These are phyloP conservation scores for Halocynthia roretzi DNA, from an alignment of 23 tunicate genomes.

Conservation along the genomic window DNA sequence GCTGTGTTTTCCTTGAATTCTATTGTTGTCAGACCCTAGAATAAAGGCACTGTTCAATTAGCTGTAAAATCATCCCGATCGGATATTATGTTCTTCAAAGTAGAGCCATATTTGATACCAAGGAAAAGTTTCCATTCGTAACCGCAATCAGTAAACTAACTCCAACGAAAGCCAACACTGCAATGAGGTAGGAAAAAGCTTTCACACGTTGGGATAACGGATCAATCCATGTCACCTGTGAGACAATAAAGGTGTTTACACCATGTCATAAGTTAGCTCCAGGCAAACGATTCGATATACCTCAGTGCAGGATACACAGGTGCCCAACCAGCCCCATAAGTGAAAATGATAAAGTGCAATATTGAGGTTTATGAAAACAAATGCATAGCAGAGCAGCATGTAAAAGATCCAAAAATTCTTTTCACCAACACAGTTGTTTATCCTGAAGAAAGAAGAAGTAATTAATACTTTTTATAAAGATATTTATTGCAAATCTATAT, in stretches of 20 bases:
- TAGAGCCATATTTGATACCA: background rate
- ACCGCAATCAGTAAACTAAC: background rate
- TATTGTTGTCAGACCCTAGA: constrained; percentile 19
- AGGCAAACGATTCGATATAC: background rate
- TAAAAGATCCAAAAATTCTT: constrained; percentile 17
- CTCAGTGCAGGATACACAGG: constrained; percentile 14
- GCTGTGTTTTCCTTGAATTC: constrained; percentile 8
- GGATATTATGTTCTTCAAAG: too few species aligned
- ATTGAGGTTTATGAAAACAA: constrained; percentile 2
- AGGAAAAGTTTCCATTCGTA: constrained; percentile 4
- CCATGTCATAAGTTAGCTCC: too few species aligned
- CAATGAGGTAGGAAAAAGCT: constrained; percentile 12
- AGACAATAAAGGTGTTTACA: background rate
- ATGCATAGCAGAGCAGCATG: constrained; percentile 17
- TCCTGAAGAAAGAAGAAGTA: constrained; percentile 11
- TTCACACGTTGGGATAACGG: constrained; percentile 3
- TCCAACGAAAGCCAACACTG: constrained; percentile 20
- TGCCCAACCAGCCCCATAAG: constrained; percentile 15
- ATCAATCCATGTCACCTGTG: constrained; percentile 3
- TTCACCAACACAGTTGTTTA: constrained; percentile 23
- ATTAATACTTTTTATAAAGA: too few species aligned
- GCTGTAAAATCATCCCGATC: too few species aligned
- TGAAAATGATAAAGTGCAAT: constrained; percentile 23
- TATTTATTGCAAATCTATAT: too few species aligned
- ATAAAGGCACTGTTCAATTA: background rate